Evolutionary conservation across 2,888 invertebrate species (phyloP), one percentile per base, ranked within the genome.

Genomic region (Chloromyia formosa): DNA sequence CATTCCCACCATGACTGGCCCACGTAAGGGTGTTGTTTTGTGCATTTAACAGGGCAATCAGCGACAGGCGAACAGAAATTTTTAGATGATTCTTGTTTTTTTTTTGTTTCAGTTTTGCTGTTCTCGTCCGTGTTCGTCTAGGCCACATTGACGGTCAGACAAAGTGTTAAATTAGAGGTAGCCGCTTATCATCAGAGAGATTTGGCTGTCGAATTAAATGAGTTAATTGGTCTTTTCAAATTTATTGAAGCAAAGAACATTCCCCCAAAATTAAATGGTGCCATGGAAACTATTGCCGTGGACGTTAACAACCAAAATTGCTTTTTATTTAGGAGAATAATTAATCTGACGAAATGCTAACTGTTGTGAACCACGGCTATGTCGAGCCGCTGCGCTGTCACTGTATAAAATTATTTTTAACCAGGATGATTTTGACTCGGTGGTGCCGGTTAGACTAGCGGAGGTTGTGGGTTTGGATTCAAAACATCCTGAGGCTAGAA

Each of bases 121-220:
- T 45, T n/a, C 45, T 1, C 16, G n/a, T 35, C n/a, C n/a, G 12
- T 53, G 20, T 68, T 23, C 40, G 3, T 40, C 14, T 53, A 14
- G 1, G 23, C 53, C 23, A 18, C 1, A 68, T 53, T 68, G 53
- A 22, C 23, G 53, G 68, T 53, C 5, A 12, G 53, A 68, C 42
- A 66, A 68, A 68, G 68, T 23, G 23, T 16, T 68, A 27, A 68
- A 68, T 68, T 53, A 68, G 53, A 53, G 49, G 53, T 68, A 68
- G 53, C 20, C 22, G 23, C 18, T 35, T 27, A 23, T 22, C 68
- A 53, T 68, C 22, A 20, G 18, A 42, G 20, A 14, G 16, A 42
- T 64, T 42, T 40, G 45, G 1, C 10, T 10, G 16, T 64, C 42
- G 42, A 64, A 62, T 42, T 42, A 64, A 64, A 45, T 64, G 27